Evolutionary conservation across 2,888 invertebrate genomes (phyloP).

Genomic region (Metellina segmentata): DNA sequence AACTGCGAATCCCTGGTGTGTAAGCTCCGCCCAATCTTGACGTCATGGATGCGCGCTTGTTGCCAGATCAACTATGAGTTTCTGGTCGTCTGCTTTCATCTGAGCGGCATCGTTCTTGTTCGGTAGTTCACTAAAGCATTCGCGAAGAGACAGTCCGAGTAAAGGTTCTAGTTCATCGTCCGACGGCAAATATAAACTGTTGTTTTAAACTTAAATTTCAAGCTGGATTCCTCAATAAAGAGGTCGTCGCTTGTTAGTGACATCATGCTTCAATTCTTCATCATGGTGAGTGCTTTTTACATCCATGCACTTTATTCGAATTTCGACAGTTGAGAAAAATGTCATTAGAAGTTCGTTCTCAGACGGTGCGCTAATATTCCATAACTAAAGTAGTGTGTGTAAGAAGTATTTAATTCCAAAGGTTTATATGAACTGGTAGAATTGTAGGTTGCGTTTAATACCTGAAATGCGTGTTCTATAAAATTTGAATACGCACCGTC

Average conservation of each 20-base stretch:
- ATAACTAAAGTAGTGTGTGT: too few relatives aligned
- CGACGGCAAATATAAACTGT: background rate
- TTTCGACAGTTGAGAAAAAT: too few relatives aligned
- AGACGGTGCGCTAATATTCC: too few relatives aligned
- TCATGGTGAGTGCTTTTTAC: slow-evolving; percentile 57
- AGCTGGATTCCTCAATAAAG: slow-evolving; percentile 60
- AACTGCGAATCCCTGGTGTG: slow-evolving; percentile 22
- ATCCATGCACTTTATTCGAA: background rate
- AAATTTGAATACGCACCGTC: too few relatives aligned
- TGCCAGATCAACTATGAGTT: slow-evolving; percentile 48
- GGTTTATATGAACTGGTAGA: too few relatives aligned
- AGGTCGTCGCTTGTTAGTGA: slow-evolving; percentile 69
- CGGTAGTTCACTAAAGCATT: background rate
- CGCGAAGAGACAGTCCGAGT: background rate
- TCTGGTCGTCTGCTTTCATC: background rate
- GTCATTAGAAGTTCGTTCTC: too few relatives aligned
- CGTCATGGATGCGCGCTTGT: slow-evolving; percentile 56
- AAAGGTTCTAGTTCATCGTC: background rate
- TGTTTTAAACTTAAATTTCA: slow-evolving; percentile 34
- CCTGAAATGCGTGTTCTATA: too few relatives aligned
- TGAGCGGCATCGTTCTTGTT: background rate
- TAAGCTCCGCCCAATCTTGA: slow-evolving; percentile 50
- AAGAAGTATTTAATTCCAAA: too few relatives aligned
- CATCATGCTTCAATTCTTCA: slow-evolving; percentile 73
- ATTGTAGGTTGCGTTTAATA: too few relatives aligned